Percentiles rank a stretch among this genome's conserved stretches.
These are phyloP conservation scores for Poeciliopsis turrubarensis DNA, from an alignment of 2,113 vertebrate species.

Conservation along the genomic window DNA sequence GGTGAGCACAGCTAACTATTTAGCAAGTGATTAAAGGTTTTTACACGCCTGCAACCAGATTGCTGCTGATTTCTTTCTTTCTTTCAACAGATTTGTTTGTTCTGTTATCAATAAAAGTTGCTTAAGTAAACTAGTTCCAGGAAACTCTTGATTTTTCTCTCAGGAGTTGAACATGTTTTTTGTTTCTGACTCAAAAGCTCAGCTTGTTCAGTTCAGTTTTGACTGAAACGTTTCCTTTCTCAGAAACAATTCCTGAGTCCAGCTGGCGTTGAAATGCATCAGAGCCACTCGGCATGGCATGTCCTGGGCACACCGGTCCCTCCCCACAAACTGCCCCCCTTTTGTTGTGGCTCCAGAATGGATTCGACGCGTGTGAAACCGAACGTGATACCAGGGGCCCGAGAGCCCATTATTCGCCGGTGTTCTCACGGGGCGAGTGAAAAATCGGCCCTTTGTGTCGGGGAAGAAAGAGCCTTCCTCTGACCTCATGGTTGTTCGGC, in stretches of 20 bases:
- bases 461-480: conserved; percentile 69
- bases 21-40: too few relatives aligned
- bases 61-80: too few relatives aligned
- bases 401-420: conserved; percentile 67
- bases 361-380: conserved; percentile 71
- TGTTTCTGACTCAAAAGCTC: background rate
- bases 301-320: conserved; percentile 49
- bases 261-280: conserved; percentile 38
- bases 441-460: conserved; percentile 70
- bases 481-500: conserved; percentile 74
- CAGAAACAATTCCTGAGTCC: conserved; percentile 13
- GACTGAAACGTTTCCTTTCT: background rate
- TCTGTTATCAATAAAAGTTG: too few relatives aligned
- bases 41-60: too few relatives aligned
- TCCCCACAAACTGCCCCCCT: conserved; percentile 61
- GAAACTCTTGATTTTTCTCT: too few relatives aligned
- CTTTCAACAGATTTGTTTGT: too few relatives aligned
- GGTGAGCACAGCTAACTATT: too few relatives aligned
- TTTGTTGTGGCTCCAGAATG: conserved; percentile 73
- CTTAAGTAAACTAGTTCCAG: too few relatives aligned
- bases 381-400: conserved; percentile 62
- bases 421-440: conserved; percentile 71
- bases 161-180: too few relatives aligned
- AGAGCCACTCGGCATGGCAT: conserved; percentile 42
- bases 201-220: background rate